Evolutionary conservation across 2,113 vertebrate species (phyloP).

Genomic region (Cynoglossus semilaevis): DNA sequence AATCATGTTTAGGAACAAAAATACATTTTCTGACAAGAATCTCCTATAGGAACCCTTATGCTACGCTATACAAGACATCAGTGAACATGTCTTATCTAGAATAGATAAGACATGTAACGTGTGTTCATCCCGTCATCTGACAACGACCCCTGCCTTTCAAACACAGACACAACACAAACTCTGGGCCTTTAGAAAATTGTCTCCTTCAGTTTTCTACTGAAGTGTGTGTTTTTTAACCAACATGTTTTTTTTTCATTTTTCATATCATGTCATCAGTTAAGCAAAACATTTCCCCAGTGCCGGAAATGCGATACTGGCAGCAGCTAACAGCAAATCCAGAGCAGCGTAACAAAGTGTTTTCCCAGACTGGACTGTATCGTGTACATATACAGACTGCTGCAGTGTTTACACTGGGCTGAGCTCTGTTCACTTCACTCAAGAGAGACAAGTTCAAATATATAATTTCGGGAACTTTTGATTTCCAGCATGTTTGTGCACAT

Average conservation of each 20-base stretch:
- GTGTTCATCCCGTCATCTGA: constrained; percentile 32
- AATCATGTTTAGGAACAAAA: background rate
- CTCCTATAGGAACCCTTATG: constrained; percentile 40
- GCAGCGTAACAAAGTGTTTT: constrained; percentile 61
- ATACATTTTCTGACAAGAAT: constrained; percentile 25
- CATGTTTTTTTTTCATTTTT: constrained; percentile 52
- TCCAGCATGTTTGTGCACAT: background rate
- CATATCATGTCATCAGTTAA: constrained; percentile 51
- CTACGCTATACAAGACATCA: constrained; percentile 24
- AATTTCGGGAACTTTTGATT: constrained; percentile 14
- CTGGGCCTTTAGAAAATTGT: constrained; percentile 3
- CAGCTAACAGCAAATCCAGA: constrained; percentile 74
- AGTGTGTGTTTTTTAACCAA: constrained; percentile 44
- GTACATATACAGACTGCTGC: constrained; percentile 24
- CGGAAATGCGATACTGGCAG: constrained; percentile 68
- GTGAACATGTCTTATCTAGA: constrained; percentile 29
- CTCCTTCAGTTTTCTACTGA: constrained; percentile 10
- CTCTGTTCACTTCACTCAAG: background rate
- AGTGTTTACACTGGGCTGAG: constrained; percentile 43
- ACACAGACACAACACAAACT: constrained; percentile 16
- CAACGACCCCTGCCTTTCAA: constrained; percentile 6
- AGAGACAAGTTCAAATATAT: constrained; percentile 24
- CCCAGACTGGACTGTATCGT: constrained; percentile 60
- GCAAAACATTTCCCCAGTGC: constrained; percentile 66
- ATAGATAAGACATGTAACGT: too few relatives aligned